Percentiles rank a stretch among this genome's conserved stretches.
Evolutionary conservation across 2,888 invertebrate species (phyloP).

Genomic region (Formica aserva): DNA sequence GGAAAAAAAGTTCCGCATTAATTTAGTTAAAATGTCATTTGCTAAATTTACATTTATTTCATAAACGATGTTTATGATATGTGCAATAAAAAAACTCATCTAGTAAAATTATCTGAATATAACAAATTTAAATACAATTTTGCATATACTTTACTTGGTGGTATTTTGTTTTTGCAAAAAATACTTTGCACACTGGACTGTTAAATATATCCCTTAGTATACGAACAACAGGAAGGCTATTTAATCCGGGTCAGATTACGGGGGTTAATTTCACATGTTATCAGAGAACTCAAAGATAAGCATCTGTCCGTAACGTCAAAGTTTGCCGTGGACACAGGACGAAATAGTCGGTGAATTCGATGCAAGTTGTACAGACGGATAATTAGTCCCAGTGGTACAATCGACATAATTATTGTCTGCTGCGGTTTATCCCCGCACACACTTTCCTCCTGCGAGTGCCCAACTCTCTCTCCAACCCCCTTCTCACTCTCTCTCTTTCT

Average conservation of each 20-base stretch:
- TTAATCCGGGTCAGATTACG: slow-evolving; percentile 54
- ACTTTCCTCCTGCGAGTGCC: slow-evolving; percentile 42
- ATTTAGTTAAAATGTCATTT: slow-evolving; percentile 34
- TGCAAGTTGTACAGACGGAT: slow-evolving; percentile 72
- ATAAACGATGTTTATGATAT: slow-evolving; percentile 6
- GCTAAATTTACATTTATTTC: slow-evolving; percentile 27
- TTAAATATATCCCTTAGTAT: neutral
- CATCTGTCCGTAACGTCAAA: slow-evolving; percentile 74
- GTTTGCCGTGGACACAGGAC: slow-evolving; percentile 63
- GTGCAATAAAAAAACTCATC: neutral
- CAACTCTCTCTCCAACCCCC: slow-evolving; percentile 6
- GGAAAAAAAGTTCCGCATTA: neutral
- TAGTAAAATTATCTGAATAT: neutral
- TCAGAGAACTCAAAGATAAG: slow-evolving; percentile 71
- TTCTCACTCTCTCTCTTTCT: slow-evolving; percentile 24
- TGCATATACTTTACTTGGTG: neutral
- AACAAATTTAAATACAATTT: neutral
- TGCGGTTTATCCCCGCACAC: slow-evolving; percentile 53
- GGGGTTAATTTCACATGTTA: slow-evolving; percentile 75
- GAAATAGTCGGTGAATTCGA: slow-evolving; percentile 66
- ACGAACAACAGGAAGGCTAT: neutral
- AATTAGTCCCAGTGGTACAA: slow-evolving; percentile 79
- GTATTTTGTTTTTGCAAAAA: neutral
- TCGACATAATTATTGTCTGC: slow-evolving; percentile 80
- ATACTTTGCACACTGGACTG: neutral